Percentiles rank a stretch among this genome's conserved stretches.
These are phyloP conservation scores for Watsonalla binaria DNA, from an alignment of 2,888 invertebrate species.

Conservation along the genomic window DNA sequence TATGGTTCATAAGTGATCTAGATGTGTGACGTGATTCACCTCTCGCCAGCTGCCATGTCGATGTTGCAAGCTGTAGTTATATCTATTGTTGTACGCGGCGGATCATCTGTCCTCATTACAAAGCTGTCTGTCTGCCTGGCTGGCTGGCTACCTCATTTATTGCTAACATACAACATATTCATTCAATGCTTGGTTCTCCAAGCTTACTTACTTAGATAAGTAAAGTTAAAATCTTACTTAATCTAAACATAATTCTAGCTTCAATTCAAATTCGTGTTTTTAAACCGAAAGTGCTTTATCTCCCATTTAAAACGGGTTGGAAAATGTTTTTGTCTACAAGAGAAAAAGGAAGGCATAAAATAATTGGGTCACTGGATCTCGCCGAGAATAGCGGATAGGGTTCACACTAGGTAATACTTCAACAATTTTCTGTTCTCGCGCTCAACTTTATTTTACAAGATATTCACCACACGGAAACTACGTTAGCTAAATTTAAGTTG, in stretches of 20 bases:
- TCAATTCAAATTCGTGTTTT: too few relatives aligned
- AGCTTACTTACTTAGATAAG: too few relatives aligned
- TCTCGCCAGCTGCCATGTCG: neutral
- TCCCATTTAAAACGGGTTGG: neutral
- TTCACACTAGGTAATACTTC: constrained; percentile 29
- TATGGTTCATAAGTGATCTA: neutral
- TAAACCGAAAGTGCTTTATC: too few relatives aligned
- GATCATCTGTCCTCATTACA: neutral
- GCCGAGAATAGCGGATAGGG: constrained; percentile 22
- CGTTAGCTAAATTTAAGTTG: neutral
- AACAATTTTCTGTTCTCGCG: constrained; percentile 31
- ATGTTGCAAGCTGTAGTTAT: neutral
- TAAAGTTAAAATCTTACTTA: too few relatives aligned
- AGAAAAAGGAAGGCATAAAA: constrained; percentile 29
- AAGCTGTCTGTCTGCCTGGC: neutral
- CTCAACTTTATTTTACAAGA: constrained; percentile 4
- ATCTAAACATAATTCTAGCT: too few relatives aligned
- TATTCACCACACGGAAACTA: constrained; percentile 8
- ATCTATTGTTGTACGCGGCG: neutral
- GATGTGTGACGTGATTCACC: neutral
- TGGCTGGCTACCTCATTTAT: neutral
- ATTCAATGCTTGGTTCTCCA: neutral
- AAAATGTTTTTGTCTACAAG: constrained; percentile 35
- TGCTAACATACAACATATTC: neutral
- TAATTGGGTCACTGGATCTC: constrained; percentile 60